phyloP scores from a whole-genome alignment of 2,113 vertebrate species.

The Rhinogobius similis region DNA sequence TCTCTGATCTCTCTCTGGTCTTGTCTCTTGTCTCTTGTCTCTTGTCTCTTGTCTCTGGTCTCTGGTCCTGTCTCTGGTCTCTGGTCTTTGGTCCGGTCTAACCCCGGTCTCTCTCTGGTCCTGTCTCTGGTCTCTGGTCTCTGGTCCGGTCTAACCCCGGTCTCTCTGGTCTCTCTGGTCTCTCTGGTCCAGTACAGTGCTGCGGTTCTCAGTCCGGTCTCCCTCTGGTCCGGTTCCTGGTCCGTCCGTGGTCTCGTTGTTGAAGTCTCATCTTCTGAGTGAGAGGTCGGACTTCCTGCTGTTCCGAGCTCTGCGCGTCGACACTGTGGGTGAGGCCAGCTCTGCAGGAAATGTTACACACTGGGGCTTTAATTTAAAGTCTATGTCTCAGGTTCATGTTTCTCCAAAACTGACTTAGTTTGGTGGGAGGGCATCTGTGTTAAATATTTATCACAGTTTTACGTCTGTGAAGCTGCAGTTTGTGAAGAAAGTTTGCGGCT shows the following conservation, averaged over 20 bases:
- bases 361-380: background rate
- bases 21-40: conserved; percentile 76
- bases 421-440: too few relatives aligned
- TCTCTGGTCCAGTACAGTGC: conserved; percentile 74
- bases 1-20: conserved; percentile 71
- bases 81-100: too few relatives aligned
- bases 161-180: background rate
- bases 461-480: too few relatives aligned
- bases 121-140: too few relatives aligned
- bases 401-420: too few relatives aligned
- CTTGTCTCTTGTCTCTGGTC: too few relatives aligned
- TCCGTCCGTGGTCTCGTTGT: conserved; percentile 73
- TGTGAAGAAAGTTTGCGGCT: too few relatives aligned
- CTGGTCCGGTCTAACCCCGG: too few relatives aligned
- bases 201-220: conserved; percentile 82
- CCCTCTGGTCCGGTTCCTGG: conserved; percentile 77
- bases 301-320: conserved; percentile 87
- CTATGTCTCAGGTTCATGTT: too few relatives aligned
- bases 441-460: too few relatives aligned
- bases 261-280: conserved; percentile 81
- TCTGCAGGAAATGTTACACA: background rate
- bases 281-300: conserved; percentile 86
- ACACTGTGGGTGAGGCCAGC: conserved; percentile 86
- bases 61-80: background rate
- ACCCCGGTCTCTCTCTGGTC: too few relatives aligned